Evolutionary conservation across 2,888 invertebrate genomes (phyloP), one percentile per base, ranked within the genome.

Genomic region (Linyphia triangularis): DNA sequence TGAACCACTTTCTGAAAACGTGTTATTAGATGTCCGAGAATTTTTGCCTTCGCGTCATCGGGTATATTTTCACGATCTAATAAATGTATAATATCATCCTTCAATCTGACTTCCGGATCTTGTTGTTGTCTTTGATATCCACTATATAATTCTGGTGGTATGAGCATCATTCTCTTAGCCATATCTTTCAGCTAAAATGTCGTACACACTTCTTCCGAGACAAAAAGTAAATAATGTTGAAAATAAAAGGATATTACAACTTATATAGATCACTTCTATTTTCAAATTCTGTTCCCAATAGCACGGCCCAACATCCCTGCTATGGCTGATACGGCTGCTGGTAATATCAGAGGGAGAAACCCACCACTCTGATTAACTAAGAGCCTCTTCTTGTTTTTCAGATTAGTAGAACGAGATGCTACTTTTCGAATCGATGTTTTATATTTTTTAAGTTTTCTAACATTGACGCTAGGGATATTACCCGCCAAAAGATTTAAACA

Each of bases 341-440:
- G 86, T 1, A 86, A 30, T 0, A 90, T n/a, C n/a, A n/a, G n/a
- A n/a, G n/a, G n/a, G n/a, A n/a, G n/a, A n/a, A n/a, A n/a, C n/a
- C n/a, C n/a, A n/a, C 86, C 90, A 0, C 22, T 84, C 37, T 88
- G 89, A 5, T 79, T 79, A 2, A 63, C 30, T 51, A 84, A 86
- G 13, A 26, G 28, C 16, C 28, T 61, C 24, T 65, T 63, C 40
- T 69, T 85, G 37, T 16, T 59, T 37, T 59, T 40, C 19, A 77
- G 13, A 0, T 28, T 0, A 10, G 65, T 19, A 3, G n/a, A 63
- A 63, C 57, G 57, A n/a, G 10, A 57, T 3, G 85, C 43, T n/a
- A 78, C 0, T 33, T 77, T 33, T 61, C 75, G 19, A n/a, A 70
- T 37, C 1, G 16, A 24, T 9, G 9, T 0, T 40, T 37, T 19